Percentiles rank a stretch among this genome's conserved stretches.
phyloP scores from a whole-genome alignment of 2,888 invertebrate species.

The Terebella lapidaria region DNA sequence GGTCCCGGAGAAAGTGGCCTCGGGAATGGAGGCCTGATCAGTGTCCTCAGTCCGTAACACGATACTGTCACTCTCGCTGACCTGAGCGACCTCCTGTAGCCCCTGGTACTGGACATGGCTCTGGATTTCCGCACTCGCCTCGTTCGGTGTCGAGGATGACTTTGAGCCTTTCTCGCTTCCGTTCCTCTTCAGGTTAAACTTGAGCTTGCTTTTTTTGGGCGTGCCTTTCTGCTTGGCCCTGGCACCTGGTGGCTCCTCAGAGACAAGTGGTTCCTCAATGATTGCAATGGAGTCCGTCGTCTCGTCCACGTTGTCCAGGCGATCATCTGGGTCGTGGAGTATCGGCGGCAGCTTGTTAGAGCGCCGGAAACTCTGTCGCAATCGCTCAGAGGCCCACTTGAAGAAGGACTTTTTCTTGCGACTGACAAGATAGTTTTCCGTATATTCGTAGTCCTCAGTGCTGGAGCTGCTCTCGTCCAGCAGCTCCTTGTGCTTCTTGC shows the following conservation, averaged over 20 bases:
- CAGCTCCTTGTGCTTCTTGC: neutral
- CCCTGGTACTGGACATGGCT: neutral
- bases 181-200: neutral
- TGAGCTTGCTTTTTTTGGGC: neutral
- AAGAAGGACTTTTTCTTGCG: constrained; percentile 28
- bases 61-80: neutral
- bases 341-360: constrained; percentile 5
- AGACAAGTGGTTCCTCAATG: neutral
- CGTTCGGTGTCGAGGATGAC: neutral
- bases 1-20: neutral
- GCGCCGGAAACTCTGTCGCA: constrained; percentile 25
- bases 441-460: constrained; percentile 26
- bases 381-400: constrained; percentile 23
- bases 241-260: neutral
- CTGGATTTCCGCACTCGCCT: neutral
- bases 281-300: neutral
- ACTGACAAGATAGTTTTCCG: constrained; percentile 20
- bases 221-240: neutral
- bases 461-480: constrained; percentile 17
- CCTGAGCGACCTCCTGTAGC: neutral
- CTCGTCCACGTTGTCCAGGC: neutral
- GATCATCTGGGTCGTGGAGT: neutral
- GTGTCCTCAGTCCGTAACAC: neutral
- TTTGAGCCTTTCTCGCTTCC: constrained; percentile 6
- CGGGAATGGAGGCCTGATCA: neutral